Conservation (phyloP, 2,888 invertebrate species). For the Calliphora vomitoria region DNA sequence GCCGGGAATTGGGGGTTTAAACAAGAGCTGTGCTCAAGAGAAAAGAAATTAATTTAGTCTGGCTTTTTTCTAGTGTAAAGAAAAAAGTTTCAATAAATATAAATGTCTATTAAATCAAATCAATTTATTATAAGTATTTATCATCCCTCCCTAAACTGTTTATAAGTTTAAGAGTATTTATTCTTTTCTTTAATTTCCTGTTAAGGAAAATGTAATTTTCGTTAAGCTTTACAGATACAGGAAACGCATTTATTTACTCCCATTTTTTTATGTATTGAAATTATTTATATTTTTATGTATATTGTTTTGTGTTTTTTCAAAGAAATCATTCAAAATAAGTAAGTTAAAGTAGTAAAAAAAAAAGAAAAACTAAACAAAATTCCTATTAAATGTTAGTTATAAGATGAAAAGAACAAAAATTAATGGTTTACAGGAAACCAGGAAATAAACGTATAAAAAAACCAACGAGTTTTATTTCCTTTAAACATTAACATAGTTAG, state of each 20-base stretch:
- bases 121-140: slow-evolving; percentile 3
- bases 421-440: not conserved
- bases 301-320: not conserved
- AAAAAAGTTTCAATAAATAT: not conserved
- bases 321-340: not conserved
- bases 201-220: not conserved
- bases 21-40: no score
- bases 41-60: no score
- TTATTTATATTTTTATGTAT: not conserved
- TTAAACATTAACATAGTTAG: not conserved
- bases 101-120: slow-evolving; percentile 4
- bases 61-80: no score
- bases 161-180: not conserved
- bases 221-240: not conserved
- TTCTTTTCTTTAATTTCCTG: slow-evolving; percentile 19
- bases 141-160: no score
- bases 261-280: not conserved
- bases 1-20: slow-evolving; percentile 84
- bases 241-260: slow-evolving; percentile 28
- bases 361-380: not conserved
- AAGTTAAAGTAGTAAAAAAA: no score
- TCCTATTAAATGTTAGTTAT: slow-evolving; percentile 14
- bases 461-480: not conserved
- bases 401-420: not conserved
- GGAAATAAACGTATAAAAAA: not conserved